Evolutionary conservation across 2,113 vertebrate species (phyloP), one percentile per base, ranked within the genome.

Genomic region (Drymodes brunneopygia): DNA sequence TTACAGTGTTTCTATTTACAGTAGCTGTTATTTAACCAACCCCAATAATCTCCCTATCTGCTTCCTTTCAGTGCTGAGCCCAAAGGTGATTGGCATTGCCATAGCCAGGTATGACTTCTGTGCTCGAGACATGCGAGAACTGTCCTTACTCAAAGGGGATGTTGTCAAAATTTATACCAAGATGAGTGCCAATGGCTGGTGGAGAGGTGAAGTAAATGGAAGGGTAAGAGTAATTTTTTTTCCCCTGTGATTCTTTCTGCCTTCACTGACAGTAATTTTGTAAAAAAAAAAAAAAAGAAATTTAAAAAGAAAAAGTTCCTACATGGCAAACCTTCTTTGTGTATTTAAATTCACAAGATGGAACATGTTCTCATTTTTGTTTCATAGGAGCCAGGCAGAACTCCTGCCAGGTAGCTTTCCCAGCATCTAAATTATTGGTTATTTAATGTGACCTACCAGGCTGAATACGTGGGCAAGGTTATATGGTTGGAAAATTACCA

Each of bases 141-240:
- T 99, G 27, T 99, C 99, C 47, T 95, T 99, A 48, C 47, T 99
- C 96, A 99, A 99, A 93, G 99, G 99, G 2, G 99, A 99, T 3
- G 97, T 99, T 82, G 99, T 99, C 36, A 99, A 99, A 98, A 99
- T 99, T 95, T 99, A 99, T 95, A 99, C 99, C 10, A 99, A 99
- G 97, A 98, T 99, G 25, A 99, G 99, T 33, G 98, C 98, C 1
- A 99, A 99, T 38, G 99, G 99, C 97, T 99, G 99, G 99, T 99
- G 99, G 99, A 98, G 99, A 95, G 99, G 99, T 64, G 99, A 99
- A 97, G 99, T 98, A 20, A 99, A 99, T 6, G 98, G 99, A 96
- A 98, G 98, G 98, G 99, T 99, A 96, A 97, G 99, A 70, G 8
- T 33, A 2, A 42, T 42, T 9, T 25, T 28, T 7, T 7, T 18